Evolutionary conservation across 2,888 invertebrate genomes (phyloP), one percentile per base, ranked within the genome.

Genomic region (Gastrophysa polygoni): DNA sequence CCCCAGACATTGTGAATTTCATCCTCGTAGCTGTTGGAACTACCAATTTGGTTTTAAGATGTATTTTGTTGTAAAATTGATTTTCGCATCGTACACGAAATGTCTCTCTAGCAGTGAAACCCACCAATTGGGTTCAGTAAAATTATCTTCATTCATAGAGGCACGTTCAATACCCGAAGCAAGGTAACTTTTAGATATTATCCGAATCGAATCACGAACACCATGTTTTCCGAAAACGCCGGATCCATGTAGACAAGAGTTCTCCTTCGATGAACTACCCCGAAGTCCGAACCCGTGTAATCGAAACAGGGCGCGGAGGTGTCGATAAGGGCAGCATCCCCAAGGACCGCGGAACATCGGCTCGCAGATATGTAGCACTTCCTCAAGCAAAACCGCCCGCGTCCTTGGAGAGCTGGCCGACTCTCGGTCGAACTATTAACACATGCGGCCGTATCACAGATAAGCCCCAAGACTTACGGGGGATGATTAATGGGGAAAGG

Each of bases 281-380:
- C 78, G 73, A 76, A 71, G 74, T 73, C 74, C 77, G 77, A 78
- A 77, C 72, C 79, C 80, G 78, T 80, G 80, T 80, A 80, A 80
- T 80, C 79, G 79, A 75, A 78, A 77, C 79, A 78, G 76, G 74
- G 73, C 71, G 76, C 70, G 74, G 75, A 76, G 73, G 72, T 72
- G 77, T 75, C 79, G 80, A 79, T 80, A 80, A 80, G 79, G 73
- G 76, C 74, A 75, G 75, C 73, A 14, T 78, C 80, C 77, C 78
- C 49, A 71, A 77, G 76, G 79, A 79, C 72, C 67, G 61, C 65
- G 54, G 24, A 78, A 78, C 80, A 78, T 74, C 74, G 77, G 72
- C 76, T 73, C 72, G 75, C 79, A 79, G 79, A 80, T 78, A 78
- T 80, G 80, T 79, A 80, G 72, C 79, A 78, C 78, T 79, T 79